Conservation (phyloP, 53 echinoderm and acorn worm genomes). For the Paracentrotus lividus region DNA sequence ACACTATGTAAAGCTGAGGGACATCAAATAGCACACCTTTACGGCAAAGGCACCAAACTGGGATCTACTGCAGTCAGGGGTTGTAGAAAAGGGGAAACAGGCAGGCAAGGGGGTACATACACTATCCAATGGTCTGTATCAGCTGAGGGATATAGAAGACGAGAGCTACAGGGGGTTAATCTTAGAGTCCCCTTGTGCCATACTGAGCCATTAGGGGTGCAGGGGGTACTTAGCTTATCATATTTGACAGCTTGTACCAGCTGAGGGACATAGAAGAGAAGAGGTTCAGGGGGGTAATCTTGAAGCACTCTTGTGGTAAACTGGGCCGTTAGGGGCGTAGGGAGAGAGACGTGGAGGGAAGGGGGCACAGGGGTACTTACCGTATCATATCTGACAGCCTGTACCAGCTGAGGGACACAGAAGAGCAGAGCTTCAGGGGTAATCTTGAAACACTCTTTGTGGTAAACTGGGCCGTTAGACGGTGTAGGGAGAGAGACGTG, state of each 20-base stretch:
- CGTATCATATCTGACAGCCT: slow-evolving; percentile 97
- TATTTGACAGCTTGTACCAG: slow-evolving; percentile 97
- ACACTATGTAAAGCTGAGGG: too few relatives aligned
- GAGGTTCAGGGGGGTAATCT: slow-evolving; percentile 86
- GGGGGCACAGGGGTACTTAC: slow-evolving; percentile 85
- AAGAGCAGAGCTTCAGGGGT: slow-evolving; percentile 90
- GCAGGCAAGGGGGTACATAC: slow-evolving; percentile 80
- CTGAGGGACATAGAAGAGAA: slow-evolving; percentile 96
- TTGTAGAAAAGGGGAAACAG: slow-evolving; percentile 91
- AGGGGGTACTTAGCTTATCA: slow-evolving; percentile 81
- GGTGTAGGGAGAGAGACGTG: slow-evolving; percentile 74
- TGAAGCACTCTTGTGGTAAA: slow-evolving; percentile 90
- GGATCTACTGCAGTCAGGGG: slow-evolving; percentile 93
- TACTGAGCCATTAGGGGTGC: too few relatives aligned
- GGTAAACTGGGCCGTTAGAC: slow-evolving; percentile 96
- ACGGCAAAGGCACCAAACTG: slow-evolving; percentile 82
- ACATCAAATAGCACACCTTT: slow-evolving; percentile 90
- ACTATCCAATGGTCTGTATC: too few relatives aligned
- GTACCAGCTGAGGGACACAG: slow-evolving; percentile 97
- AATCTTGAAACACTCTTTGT: slow-evolving; percentile 85
- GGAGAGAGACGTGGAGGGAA: slow-evolving; percentile 63
- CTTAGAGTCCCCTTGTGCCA: too few relatives aligned
- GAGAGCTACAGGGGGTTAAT: too few relatives aligned
- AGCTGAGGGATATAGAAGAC: too few relatives aligned
- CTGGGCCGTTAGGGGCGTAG: slow-evolving; percentile 95